These are phyloP conservation scores for Sebastes taczanowskii DNA, from an alignment of 2,797 vertebrate genomes.

Conservation along the genomic window DNA sequence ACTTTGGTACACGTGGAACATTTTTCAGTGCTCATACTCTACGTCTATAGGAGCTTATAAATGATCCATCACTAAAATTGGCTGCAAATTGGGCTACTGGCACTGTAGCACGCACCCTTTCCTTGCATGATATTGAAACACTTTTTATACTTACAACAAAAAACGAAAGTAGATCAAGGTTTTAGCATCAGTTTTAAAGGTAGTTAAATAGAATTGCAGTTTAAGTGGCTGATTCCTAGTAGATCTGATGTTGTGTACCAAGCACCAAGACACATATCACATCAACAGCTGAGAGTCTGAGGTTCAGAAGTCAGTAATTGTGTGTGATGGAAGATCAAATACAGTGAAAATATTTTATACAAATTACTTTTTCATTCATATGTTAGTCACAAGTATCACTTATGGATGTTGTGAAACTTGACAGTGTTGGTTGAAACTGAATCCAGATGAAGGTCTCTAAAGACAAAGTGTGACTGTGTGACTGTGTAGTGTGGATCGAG, in stretches of 20 bases:
- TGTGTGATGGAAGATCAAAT: constrained; percentile 19
- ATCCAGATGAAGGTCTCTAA: constrained; percentile 42
- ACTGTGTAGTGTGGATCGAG: constrained; percentile 47
- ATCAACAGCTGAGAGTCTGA: constrained; percentile 11
- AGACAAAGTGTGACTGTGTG: constrained; percentile 48
- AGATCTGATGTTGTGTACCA: background rate
- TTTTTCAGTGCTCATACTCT: constrained; percentile 13
- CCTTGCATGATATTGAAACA: background rate
- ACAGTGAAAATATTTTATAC: constrained; percentile 29
- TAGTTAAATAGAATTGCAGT: background rate
- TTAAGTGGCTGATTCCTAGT: background rate
- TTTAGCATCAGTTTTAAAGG: background rate
- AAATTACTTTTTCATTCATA: constrained; percentile 34
- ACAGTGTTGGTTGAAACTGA: constrained; percentile 37
- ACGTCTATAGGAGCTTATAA: background rate
- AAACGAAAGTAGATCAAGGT: background rate
- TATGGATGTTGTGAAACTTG: constrained; percentile 38
- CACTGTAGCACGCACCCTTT: background rate
- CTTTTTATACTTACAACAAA: background rate
- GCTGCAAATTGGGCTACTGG: constrained; percentile 2
- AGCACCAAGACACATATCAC: background rate
- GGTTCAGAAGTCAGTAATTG: constrained; percentile 1
- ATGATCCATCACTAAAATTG: background rate
- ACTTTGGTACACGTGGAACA: constrained; percentile 17
- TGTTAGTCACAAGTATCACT: constrained; percentile 31